Evolutionary conservation across 2,888 invertebrate genomes (phyloP), one percentile per base, ranked within the genome.

Genomic region (Oasisia sp.): DNA sequence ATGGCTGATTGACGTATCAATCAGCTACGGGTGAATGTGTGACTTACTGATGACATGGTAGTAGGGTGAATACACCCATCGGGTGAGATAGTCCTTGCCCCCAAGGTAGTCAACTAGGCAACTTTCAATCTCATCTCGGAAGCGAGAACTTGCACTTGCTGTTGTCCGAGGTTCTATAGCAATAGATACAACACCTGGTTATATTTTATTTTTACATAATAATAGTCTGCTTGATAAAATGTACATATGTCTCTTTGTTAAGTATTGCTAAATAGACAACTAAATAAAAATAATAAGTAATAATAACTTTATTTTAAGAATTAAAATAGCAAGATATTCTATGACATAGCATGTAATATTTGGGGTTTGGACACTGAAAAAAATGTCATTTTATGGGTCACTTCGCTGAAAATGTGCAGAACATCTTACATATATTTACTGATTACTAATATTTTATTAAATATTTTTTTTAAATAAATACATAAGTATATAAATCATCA

Each of bases 41-140:
- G 44, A 91, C 91, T 0, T 38, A 91, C 91, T 58, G 91, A 91
- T 91, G 50, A 32, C n/a, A 9, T 91, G 91, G 44, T 56, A 91
- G 44, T 91, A 91, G 32, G 50, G 56, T 12, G 91, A 91, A 50
- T 91, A 58, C n/a, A 74, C 58, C 91, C 91, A 91, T 11, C 91
- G 32, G 12, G 56, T n/a, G 91, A 91, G 19, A 89, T 91, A 91
- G 5, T 50, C 32, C 50, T 50, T 50, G 32, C 74, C 91, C 44
- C 91, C 91, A 5, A 91, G 91, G 58, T 32, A 89, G 56, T 91
- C 91, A 32, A 11, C 32, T 5, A 91, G 38, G 38, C 74, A 91
- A 32, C 58, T n/a, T n/a, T 58, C 56, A 32, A 91, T 74, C 74
- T 91, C 91, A 32, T 91, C 91, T 32, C 58, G 27, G 89, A 91